phyloP scores from a whole-genome alignment of 2,888 invertebrate genomes.

The Pyrochroa serraticornis region DNA sequence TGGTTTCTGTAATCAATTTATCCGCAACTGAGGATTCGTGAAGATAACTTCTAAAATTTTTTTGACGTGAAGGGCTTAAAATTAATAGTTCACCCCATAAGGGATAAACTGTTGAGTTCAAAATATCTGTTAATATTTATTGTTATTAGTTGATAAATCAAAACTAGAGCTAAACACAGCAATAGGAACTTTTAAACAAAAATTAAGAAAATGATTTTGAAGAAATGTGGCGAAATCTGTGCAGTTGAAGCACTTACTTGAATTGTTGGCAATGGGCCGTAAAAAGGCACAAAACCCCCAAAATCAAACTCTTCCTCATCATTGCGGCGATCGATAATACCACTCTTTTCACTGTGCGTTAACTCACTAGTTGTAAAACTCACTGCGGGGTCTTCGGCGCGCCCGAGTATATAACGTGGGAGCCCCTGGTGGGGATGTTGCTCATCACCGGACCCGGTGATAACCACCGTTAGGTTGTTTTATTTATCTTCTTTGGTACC shows the following conservation, averaged over 20 bases:
- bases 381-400: slow-evolving; percentile 13
- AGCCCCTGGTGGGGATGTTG: slow-evolving; percentile 37
- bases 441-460: slow-evolving; percentile 39
- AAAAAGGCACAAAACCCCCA: slow-evolving; percentile 7
- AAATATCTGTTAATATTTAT: too few species aligned
- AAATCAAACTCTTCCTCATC: slow-evolving; percentile 16
- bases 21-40: too few species aligned
- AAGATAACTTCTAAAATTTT: too few species aligned
- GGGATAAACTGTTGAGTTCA: too few species aligned
- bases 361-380: slow-evolving; percentile 9
- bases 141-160: too few species aligned
- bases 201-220: too few species aligned
- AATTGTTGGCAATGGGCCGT: slow-evolving; percentile 8
- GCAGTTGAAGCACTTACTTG: slow-evolving; percentile 14
- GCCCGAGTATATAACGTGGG: slow-evolving; percentile 39
- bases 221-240: too few species aligned
- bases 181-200: too few species aligned
- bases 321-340: slow-evolving; percentile 2
- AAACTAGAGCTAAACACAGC: too few species aligned
- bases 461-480: slow-evolving; percentile 46
- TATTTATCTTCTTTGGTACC: slow-evolving; percentile 35
- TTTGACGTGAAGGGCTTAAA: too few species aligned
- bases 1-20: too few species aligned
- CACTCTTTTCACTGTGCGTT: background rate
- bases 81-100: too few species aligned